Base-by-base conservation (phyloP, 2,888 invertebrate genomes). In the Polylopha cassiicola region DNA sequence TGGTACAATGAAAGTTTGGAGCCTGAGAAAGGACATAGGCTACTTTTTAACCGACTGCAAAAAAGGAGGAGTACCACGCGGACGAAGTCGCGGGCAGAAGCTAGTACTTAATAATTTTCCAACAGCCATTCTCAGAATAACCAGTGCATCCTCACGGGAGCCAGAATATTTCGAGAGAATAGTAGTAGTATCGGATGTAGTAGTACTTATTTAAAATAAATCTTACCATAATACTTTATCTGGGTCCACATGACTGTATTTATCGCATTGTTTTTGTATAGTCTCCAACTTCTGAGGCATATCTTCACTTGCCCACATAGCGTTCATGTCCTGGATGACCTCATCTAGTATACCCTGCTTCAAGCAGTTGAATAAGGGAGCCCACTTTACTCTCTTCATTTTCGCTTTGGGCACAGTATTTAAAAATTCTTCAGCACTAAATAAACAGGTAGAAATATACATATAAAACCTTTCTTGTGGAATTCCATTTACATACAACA, bases 231-330 rank as follows among this genome's bases (percentile, higher is more conserved):
- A 47, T 4, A 28, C 38, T 46, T 56, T 59, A 13, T 64, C 61
- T 16, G 57, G 48, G 48, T 67, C 64, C 3, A 66, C 47, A 29
- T 80, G 73, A 24, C 52, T 46, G 57, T 66, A 81, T 48, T 77
- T 82, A 47, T 77, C 77, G 39, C 69, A 78, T 50, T 81, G 85
- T 41, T 74, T 74, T 46, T 80, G 78, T 21, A 82, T 55, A 26
- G 61, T 47, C 46, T 76, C 77, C 21, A 81, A 50, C 50, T 82
- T 86, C 22, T 67, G 60, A 7, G 68, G 61, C 71, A 86, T 79
- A 42, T 76, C 70, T 53, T 86, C 85, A 49, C 73, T 73, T 42
- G 74, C 63, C 86, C 86, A 86, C 81, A 86, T 77, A 2, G 68
- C 58, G 48, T 61, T 70, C 26, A 84, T 48, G 53, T 85, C 82